Base-by-base conservation (phyloP, 2,888 invertebrate species). In the Autographa pulchrina region DNA sequence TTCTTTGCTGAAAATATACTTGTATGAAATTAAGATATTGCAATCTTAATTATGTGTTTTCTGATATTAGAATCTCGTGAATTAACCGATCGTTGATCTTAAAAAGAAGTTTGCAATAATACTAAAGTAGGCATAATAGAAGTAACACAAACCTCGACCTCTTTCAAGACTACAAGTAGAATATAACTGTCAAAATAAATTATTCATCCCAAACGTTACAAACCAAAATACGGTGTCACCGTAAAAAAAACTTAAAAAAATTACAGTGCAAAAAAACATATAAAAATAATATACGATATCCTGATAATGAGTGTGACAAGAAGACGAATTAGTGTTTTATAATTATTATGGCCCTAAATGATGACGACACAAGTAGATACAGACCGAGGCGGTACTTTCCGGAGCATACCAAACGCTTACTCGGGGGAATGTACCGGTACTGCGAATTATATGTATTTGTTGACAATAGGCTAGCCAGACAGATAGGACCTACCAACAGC, bases 361-460 rank as follows among this genome's bases (percentile, higher is more conserved):
- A 59, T 9, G 54, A 48, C 4, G 0, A 32, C 0, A 18, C 41
- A 16, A 31, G 16, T 16, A 59, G 13, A 1, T 8, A 6, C 25
- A 2, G 54, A 1, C n/a, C 16, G 1, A n/a, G n/a, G n/a, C 16
- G 6, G 48, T 7, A n/a, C 1, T 48, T 1, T 0, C 31, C 60
- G 16, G 11, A 0, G 5, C 80, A 71, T 16, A 59, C 25, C 25
- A 31, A 58, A 56, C 9, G 81, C 11, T 64, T 78, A 11, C 65
- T 78, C 0, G 72, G 78, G 1, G 78, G 77, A 0, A 25, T 78
- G 6, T 35, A 63, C 31, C 77, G 77, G 77, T 78, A 81, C 18
- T 43, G 38, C 13, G 59, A 13, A 14, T 20, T 54, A 16, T 43
- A 7, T 25, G 14, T 16, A 20, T 32, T 18, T 1, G 16, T n/a